Conservation (phyloP, 2,113 vertebrate genomes). For the Rhabdornis inornatus region DNA sequence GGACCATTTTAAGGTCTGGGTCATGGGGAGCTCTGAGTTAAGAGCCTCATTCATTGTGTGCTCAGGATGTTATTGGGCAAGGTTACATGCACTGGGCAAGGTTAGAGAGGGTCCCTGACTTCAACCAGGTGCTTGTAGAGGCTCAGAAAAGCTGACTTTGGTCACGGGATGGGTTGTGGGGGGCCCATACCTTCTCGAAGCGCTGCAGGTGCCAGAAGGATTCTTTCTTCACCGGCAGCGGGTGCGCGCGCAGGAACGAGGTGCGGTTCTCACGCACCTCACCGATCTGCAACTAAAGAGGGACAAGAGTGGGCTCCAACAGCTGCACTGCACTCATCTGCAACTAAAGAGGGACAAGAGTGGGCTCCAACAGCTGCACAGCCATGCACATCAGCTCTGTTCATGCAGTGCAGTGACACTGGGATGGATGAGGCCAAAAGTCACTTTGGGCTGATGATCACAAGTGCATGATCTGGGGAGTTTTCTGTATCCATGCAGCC, state of each 20-base stretch:
- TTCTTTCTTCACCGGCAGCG: conserved; percentile 2
- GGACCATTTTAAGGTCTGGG: not conserved
- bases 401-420: accelerated
- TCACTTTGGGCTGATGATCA: not conserved
- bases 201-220: conserved; percentile 76
- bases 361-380: not conserved
- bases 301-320: not conserved
- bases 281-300: not conserved
- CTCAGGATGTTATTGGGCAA: not conserved
- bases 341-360: not conserved
- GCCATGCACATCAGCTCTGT: not conserved
- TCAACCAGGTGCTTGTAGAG: not conserved
- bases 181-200: conserved; percentile 74
- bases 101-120: not conserved
- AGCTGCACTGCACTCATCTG: not conserved
- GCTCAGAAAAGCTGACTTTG: not conserved
- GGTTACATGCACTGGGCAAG: too few species aligned
- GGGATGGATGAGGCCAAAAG: not conserved
- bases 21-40: not conserved
- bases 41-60: not conserved
- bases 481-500: not conserved
- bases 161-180: not conserved
- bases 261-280: conserved; percentile 73
- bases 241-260: conserved; percentile 74
- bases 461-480: too few species aligned